Conservation (phyloP, 2,888 invertebrate genomes). For the Drosophila rubida region DNA sequence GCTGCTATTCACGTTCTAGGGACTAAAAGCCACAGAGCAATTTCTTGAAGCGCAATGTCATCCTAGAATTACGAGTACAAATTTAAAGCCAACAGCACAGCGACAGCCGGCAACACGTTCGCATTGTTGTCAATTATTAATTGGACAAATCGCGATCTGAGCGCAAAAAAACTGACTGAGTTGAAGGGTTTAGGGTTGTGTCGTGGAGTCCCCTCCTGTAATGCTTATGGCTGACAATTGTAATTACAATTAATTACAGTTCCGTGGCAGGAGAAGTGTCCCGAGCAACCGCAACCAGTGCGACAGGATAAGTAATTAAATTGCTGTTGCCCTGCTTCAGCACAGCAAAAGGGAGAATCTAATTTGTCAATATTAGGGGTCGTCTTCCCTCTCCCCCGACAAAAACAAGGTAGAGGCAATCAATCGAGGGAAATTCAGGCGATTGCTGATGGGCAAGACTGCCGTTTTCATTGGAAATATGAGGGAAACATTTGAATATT, state of each 20-base stretch:
- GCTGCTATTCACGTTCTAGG: constrained; percentile 80
- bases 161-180: neutral
- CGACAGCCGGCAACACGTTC: constrained; percentile 12
- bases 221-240: constrained; percentile 3
- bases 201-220: neutral
- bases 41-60: constrained; percentile 80
- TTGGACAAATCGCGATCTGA: constrained; percentile 4
- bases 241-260: constrained; percentile 8
- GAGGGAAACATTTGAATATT: no score
- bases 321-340: neutral
- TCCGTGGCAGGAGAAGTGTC: neutral
- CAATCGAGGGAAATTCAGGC: neutral
- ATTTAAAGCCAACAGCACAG: constrained; percentile 23
- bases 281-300: neutral
- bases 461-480: no score
- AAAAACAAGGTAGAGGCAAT: neutral
- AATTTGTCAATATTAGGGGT: constrained; percentile 6
- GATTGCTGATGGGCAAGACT: neutral
- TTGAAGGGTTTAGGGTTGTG: neutral
- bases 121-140: constrained; percentile 46
- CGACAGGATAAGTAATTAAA: constrained; percentile 5
- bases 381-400: no score
- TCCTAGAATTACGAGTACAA: constrained; percentile 72
- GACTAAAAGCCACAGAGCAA: constrained; percentile 82
- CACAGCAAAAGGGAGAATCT: neutral